Evolutionary conservation across 2,113 vertebrate species (phyloP).

Genomic region (Oryzias curvinotus): DNA sequence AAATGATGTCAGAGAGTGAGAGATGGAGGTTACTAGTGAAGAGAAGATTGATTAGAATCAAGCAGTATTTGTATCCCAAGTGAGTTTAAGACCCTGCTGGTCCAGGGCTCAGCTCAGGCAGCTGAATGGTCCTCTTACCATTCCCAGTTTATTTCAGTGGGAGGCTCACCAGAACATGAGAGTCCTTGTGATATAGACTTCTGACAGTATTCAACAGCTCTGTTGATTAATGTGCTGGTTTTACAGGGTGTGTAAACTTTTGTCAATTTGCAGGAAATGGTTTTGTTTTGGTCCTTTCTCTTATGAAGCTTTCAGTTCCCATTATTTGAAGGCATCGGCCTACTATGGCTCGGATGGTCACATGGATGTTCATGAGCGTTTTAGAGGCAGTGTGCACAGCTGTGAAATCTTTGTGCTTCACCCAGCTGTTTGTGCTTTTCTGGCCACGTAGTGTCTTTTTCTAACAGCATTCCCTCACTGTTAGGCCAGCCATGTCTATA

Average conservation of each 20-base stretch:
- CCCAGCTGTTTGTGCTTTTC: constrained; percentile 39
- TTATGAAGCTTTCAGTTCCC: constrained; percentile 37
- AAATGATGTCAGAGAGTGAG: constrained; percentile 68
- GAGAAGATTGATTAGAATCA: constrained; percentile 28
- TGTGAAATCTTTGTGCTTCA: constrained; percentile 51
- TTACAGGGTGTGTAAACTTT: constrained; percentile 63
- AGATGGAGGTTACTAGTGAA: constrained; percentile 44
- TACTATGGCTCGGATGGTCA: constrained; percentile 38
- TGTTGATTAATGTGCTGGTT: constrained; percentile 37
- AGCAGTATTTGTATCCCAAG: constrained; percentile 30
- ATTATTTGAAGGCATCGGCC: constrained; percentile 54
- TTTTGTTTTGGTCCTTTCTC: constrained; percentile 39
- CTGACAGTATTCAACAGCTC: constrained; percentile 31
- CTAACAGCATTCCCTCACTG: not conserved
- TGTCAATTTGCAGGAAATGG: constrained; percentile 49
- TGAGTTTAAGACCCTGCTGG: constrained; percentile 70
- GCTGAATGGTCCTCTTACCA: constrained; percentile 61
- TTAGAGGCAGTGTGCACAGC: constrained; percentile 54
- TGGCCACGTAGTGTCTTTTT: constrained; percentile 30
- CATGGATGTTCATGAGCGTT: constrained; percentile 62
- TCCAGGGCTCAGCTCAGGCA: constrained; percentile 69
- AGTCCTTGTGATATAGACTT: constrained; percentile 41
- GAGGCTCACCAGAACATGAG: constrained; percentile 41
- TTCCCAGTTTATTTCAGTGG: constrained; percentile 42
- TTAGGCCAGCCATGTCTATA: constrained; percentile 35